Evolutionary conservation across 92 coral and sea anemone species (phyloP), one percentile per base, ranked within the genome.

Genomic region (Galaxea fascicularis): DNA sequence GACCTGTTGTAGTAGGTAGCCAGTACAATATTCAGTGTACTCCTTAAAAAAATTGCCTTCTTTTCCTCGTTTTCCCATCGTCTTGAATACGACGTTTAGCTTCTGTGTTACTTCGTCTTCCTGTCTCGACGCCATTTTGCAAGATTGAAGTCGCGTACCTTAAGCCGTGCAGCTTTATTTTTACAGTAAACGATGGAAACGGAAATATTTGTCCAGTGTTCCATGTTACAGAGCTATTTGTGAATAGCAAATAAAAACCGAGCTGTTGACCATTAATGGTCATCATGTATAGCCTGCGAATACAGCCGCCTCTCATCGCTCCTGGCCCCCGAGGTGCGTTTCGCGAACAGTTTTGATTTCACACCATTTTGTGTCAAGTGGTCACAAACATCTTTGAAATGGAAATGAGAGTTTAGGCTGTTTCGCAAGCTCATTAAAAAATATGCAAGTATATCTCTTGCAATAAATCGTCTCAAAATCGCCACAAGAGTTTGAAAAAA

Each of bases 21-120:
- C 10, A 15, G 47, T 4, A 29, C 11, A 45, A 22, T 18, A n/a
- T 24, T 73, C 76, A 4, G 60, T 72, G 17, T 25, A 82, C 22
- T 31, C 16, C 62, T 29, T 45, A 82, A 82, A 80, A 21, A 70
- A 16, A 26, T 81, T 62, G 10, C 75, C 82, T 18, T 81, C 77
- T 4, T 52, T 64, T 17, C 77, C 86, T 18, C 74, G 65, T 17
- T 60, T 63, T 41, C 86, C 71, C 82, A 87, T 46, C 51, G 53
- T 60, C 46, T 65, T 80, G 68, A 87, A 87, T 67, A 81, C 60
- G 4, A 28, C 8, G 76, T 87, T 87, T 15, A 87, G 76, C 26
- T 87, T 53, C 45, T 81, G 78, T 44, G 69, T n/a, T 21, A 41
- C 25, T 11, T 58, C 29, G 25, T 29, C 35, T 73, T 80, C 67